Evolutionary conservation across 2,797 vertebrate genomes (phyloP).

Genomic region (Antrozous pallidus): DNA sequence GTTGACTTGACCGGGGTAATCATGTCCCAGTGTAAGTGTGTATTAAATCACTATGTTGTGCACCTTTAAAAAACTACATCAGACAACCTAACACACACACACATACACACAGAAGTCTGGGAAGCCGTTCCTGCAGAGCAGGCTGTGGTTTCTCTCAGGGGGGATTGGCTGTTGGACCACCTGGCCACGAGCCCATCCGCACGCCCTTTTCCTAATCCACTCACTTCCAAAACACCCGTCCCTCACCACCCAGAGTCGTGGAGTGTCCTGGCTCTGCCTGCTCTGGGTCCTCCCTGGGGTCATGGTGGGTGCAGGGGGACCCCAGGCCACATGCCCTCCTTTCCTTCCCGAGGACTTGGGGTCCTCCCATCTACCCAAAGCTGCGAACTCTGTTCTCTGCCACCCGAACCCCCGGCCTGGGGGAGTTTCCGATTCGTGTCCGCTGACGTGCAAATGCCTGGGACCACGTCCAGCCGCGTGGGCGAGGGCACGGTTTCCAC

Average conservation of each 20-base stretch:
- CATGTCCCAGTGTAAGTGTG: rapidly evolving
- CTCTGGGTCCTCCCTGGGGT: background rate
- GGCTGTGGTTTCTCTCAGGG: background rate
- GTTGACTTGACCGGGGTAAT: rapidly evolving
- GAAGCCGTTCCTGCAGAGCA: background rate
- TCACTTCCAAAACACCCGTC: background rate
- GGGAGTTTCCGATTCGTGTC: background rate
- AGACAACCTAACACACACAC: background rate
- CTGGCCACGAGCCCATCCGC: rapidly evolving
- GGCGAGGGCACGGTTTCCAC: background rate
- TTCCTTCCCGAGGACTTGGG: background rate
- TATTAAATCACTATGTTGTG: background rate
- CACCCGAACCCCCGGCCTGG: background rate
- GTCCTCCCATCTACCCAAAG: no score
- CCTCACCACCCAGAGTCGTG: no score
- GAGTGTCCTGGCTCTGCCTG: background rate
- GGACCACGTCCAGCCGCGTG: background rate
- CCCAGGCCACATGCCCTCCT: rapidly evolving
- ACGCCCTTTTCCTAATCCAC: background rate
- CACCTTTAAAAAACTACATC: background rate
- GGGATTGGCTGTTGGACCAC: rapidly evolving
- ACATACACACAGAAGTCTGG: background rate
- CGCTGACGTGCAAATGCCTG: rapidly evolving
- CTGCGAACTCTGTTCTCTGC: rapidly evolving
- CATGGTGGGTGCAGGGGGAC: background rate